phyloP scores from a whole-genome alignment of 2,113 vertebrate genomes.

The Serilophus lunatus region DNA sequence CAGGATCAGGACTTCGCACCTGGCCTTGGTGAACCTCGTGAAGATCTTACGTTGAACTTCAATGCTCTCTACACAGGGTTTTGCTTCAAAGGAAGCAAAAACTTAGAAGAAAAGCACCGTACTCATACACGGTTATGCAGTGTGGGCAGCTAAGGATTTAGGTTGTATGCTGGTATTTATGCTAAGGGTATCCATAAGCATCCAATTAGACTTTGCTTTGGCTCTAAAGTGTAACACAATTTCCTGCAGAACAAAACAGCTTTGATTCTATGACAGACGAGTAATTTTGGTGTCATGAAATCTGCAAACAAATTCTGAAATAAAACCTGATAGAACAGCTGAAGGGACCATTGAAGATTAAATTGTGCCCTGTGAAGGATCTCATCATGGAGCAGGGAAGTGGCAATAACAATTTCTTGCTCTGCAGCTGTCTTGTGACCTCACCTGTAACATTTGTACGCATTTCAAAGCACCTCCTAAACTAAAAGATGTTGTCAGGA shows the following conservation, averaged over 20 bases:
- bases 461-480: not conserved
- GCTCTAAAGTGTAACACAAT: not conserved
- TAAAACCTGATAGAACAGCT: not conserved
- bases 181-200: not conserved
- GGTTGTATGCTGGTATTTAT: not conserved
- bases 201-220: not conserved
- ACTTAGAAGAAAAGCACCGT: fast-evolving
- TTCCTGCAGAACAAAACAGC: not conserved
- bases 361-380: not conserved
- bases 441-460: not conserved
- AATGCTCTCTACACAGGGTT: not conserved
- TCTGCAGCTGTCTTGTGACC: not conserved
- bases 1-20: not conserved
- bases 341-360: not conserved
- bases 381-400: not conserved
- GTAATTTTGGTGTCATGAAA: not conserved
- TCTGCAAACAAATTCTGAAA: not conserved
- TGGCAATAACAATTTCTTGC: not conserved
- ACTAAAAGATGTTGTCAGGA: not conserved
- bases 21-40: not conserved
- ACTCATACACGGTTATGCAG: fast-evolving
- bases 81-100: not conserved
- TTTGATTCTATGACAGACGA: not conserved
- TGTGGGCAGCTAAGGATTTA: not conserved
- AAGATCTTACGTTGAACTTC: not conserved